phyloP scores from a whole-genome alignment of 2,797 vertebrate genomes.

The Silurus lanzhouensis region DNA sequence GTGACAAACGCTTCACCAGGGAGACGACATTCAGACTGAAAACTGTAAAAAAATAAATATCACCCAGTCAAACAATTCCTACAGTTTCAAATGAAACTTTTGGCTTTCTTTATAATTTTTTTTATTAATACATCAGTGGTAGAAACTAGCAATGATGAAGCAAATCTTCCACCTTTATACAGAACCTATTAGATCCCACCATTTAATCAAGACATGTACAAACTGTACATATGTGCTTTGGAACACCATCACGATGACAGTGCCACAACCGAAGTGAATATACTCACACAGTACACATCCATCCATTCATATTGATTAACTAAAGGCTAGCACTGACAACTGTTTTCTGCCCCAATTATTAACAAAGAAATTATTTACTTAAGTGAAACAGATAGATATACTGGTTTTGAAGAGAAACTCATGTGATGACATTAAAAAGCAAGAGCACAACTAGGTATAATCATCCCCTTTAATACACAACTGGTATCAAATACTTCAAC shows the following conservation, averaged over 20 bases:
- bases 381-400: conserved; percentile 53
- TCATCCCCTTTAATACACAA: conserved; percentile 57
- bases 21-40: conserved; percentile 57
- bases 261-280: conserved; percentile 61
- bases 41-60: conserved; percentile 64
- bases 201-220: conserved; percentile 48
- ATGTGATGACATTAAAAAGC: conserved; percentile 59
- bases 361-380: conserved; percentile 56
- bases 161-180: conserved; percentile 9
- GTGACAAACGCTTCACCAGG: conserved; percentile 70
- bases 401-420: conserved; percentile 39
- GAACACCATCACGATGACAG: conserved; percentile 51
- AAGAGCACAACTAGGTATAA: conserved; percentile 55
- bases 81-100: conserved; percentile 63
- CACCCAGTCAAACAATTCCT: conserved; percentile 56
- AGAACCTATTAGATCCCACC: conserved; percentile 33
- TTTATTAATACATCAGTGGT: conserved; percentile 27
- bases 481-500: conserved; percentile 67
- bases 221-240: conserved; percentile 62
- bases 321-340: conserved; percentile 41
- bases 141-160: conserved; percentile 44
- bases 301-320: conserved; percentile 26
- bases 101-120: not conserved
- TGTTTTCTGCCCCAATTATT: conserved; percentile 27
- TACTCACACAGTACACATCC: conserved; percentile 59